phyloP scores from a whole-genome alignment of 2,797 vertebrate genomes.

The Mastacembelus armatus region DNA sequence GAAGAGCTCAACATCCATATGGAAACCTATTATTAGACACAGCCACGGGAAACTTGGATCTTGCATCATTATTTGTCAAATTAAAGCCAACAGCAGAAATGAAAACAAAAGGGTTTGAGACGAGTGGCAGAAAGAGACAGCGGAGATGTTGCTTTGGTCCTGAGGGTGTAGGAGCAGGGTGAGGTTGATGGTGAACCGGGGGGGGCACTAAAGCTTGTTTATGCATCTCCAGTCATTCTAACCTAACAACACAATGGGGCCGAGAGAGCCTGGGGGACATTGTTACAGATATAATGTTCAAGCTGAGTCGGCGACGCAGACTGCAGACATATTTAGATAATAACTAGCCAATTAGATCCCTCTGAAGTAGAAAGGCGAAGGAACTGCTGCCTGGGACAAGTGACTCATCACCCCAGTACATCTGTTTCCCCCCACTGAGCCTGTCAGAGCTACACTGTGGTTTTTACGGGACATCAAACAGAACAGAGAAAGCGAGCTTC shows the following conservation, averaged over 20 bases:
- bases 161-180: slow-evolving; percentile 6
- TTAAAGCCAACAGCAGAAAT: slow-evolving; percentile 1
- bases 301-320: slow-evolving; percentile 7
- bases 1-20: no score
- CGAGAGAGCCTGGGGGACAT: slow-evolving; percentile 17
- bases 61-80: neutral
- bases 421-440: slow-evolving; percentile 6
- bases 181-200: neutral
- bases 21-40: neutral
- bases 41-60: neutral
- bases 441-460: neutral
- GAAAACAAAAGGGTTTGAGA: neutral
- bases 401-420: slow-evolving; percentile 47
- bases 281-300: slow-evolving; percentile 6
- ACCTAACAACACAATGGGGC: slow-evolving; percentile 14
- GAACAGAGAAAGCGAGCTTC: neutral
- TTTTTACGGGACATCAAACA: neutral
- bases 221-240: slow-evolving; percentile 13
- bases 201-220: neutral
- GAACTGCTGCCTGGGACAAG: slow-evolving; percentile 17
- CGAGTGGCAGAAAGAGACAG: slow-evolving; percentile 6
- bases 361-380: slow-evolving; percentile 15
- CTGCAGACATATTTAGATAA: slow-evolving; percentile 46
- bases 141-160: slow-evolving; percentile 4
- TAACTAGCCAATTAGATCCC: slow-evolving; percentile 40